Conservation (phyloP, 2,888 invertebrate species). For the Drosophila ezoana region DNA sequence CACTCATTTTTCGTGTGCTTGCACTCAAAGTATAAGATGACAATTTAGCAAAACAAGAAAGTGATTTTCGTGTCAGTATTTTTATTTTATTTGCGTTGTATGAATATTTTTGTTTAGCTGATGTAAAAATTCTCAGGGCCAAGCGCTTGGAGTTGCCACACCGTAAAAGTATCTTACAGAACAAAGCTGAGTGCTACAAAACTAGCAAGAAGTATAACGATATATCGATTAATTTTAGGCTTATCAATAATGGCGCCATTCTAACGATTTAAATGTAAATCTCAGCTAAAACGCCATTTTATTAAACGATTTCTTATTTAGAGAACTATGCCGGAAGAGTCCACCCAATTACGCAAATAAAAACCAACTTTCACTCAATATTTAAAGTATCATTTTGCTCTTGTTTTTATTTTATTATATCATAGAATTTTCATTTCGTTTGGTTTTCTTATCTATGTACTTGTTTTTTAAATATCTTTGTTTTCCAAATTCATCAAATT, state of each 20-base stretch:
- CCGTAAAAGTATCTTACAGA: fast-evolving
- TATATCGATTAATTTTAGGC: not conserved
- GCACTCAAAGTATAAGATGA: not conserved
- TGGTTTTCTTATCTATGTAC: conserved; percentile 60
- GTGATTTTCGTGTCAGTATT: conserved; percentile 8
- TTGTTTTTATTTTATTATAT: conserved; percentile 66
- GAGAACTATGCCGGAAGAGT: not conserved
- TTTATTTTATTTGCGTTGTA: conserved; percentile 13
- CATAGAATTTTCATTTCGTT: conserved; percentile 72
- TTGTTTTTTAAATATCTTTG: conserved; percentile 52
- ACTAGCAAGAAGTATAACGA: not conserved
- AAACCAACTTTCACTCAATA: conserved; percentile 27
- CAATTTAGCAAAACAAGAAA: not conserved
- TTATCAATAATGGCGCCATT: not conserved
- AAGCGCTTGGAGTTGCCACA: conserved; percentile 38
- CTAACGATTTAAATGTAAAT: not conserved
- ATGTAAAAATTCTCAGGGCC: conserved; percentile 21
- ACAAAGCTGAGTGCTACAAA: conserved; percentile 28
- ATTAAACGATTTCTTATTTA: too few relatives aligned
- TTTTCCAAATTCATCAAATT: conserved; percentile 48
- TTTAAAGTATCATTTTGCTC: conserved; percentile 73
- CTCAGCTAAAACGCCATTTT: not conserved
- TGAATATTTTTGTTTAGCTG: conserved; percentile 20
- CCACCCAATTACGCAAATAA: not conserved
- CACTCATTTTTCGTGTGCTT: conserved; percentile 35